Evolutionary conservation across 2,888 invertebrate genomes (phyloP).

Genomic region (Pandemis cinnamomeana): DNA sequence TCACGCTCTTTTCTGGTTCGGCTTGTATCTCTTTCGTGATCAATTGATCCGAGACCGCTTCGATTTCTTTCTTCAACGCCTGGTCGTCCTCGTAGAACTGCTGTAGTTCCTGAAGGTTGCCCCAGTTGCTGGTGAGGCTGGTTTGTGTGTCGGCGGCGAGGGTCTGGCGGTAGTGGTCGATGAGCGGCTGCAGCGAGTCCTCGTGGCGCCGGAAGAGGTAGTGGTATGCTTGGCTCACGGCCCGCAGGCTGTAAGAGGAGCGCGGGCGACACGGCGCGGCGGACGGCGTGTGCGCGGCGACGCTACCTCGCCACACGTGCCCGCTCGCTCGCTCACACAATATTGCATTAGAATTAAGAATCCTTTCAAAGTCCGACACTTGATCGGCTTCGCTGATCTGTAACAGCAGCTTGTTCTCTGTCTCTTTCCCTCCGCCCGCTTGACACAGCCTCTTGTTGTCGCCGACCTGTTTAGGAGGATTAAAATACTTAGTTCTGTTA

Average conservation of each 20-base stretch:
- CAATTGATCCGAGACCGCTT: slow-evolving; percentile 69
- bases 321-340: slow-evolving; percentile 72
- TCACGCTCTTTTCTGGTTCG: slow-evolving; percentile 52
- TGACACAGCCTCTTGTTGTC: slow-evolving; percentile 78
- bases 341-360: slow-evolving; percentile 85
- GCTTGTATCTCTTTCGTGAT: slow-evolving; percentile 63
- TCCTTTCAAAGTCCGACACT: slow-evolving; percentile 86
- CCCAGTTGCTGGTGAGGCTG: slow-evolving; percentile 68
- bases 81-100: slow-evolving; percentile 82
- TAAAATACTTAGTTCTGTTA: slow-evolving; percentile 73
- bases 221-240: slow-evolving; percentile 77
- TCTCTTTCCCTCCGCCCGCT: slow-evolving; percentile 71
- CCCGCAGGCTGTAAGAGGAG: slow-evolving; percentile 75
- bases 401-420: slow-evolving; percentile 80
- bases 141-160: slow-evolving; percentile 54
- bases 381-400: slow-evolving; percentile 86
- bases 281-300: slow-evolving; percentile 60
- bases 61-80: slow-evolving; percentile 66
- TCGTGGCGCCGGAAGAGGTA: slow-evolving; percentile 78
- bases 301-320: slow-evolving; percentile 75
- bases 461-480: slow-evolving; percentile 77
- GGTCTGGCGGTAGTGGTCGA: slow-evolving; percentile 68
- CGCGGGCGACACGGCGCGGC: slow-evolving; percentile 69
- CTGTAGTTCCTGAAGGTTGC: slow-evolving; percentile 75
- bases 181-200: slow-evolving; percentile 75